Evolutionary conservation across 2,797 vertebrate species (phyloP), one percentile per base, ranked within the genome.

Genomic region (Parotocinclus haroldoi): DNA sequence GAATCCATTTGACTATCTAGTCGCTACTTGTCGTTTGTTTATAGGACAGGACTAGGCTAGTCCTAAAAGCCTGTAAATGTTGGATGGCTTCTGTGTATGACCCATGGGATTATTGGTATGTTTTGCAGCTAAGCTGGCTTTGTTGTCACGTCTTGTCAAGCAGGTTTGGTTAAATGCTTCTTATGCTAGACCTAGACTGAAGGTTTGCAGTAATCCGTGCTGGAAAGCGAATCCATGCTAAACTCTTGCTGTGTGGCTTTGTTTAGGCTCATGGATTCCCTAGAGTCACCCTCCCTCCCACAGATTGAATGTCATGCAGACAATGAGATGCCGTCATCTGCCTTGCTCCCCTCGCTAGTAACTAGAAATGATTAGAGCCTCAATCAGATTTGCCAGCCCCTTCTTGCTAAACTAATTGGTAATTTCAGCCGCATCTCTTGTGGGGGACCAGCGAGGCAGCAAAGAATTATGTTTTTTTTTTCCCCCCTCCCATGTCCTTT

Each of bases 401-500:
- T 73, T 75, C 84, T 90, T 88, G 90, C 87, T 86, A 87, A 91
- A 83, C 87, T 92, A 92, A 93, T 92, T 92, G 91, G 92, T 93
- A 92, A 94, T 88, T 91, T 89, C 90, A 94, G 91, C 92, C 78
- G 85, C 78, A 79, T 85, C 77, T 89, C 85, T 89, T 88, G 87
- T 82, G 81, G 86, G 87, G 88, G 90, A 90, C 89, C 89, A 84
- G 88, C 81, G 75, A 82, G 86, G 76, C 88, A 79, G 66, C 78
- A 83, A 82, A 81, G 79, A 69, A 88, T 89, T 85, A 78, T 81
- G 85, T 87, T 19, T 42, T 45, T 19, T 53, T 42, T 19, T 14
- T 3, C 3, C 9, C 38, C 54, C 63, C 58, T 60, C 60, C 59
- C 66, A 42, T 75, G 72, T 73, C 60, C 68, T 70, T 37, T 44